Percentiles rank a stretch among this genome's conserved stretches.
Conservation (phyloP, 2,888 invertebrate genomes). For the Meloe dianella region DNA sequence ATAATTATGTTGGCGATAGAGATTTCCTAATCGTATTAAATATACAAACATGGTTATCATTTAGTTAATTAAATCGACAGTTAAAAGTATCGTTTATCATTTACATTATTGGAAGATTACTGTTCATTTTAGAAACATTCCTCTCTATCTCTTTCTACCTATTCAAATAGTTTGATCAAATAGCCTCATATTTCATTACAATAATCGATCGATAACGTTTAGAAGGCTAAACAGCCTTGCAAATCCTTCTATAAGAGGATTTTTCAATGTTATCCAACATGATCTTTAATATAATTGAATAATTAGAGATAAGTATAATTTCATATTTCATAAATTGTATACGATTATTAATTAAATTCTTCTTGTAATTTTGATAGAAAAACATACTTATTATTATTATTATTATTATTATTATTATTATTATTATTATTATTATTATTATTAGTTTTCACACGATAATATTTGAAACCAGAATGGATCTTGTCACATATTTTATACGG, state of each 20-base stretch:
- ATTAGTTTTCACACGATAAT: background rate
- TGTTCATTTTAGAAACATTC: conserved; percentile 19
- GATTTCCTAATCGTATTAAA: background rate
- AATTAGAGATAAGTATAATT: background rate
- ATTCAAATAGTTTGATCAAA: conserved; percentile 6
- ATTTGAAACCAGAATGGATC: background rate
- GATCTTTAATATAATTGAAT: conserved; percentile 6
- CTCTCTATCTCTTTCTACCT: background rate
- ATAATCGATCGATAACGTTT: conserved; percentile 17
- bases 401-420: no score
- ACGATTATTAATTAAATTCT: background rate
- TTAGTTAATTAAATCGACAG: conserved; percentile 23
- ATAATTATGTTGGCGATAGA: background rate
- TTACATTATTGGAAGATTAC: conserved; percentile 27
- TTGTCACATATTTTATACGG: background rate
- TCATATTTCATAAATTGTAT: background rate
- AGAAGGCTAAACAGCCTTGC: conserved; percentile 21
- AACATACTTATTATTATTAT: no score
- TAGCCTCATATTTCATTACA: conserved; percentile 27
- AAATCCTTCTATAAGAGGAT: background rate
- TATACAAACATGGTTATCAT: conserved; percentile 6
- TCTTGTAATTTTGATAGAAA: no score
- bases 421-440: no score
- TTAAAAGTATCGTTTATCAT: conserved; percentile 21
- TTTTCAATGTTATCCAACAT: background rate